Percentiles rank a stretch among this genome's conserved stretches.
Conservation (phyloP, 2,888 invertebrate species). For the Nipponacmea schrenckii region DNA sequence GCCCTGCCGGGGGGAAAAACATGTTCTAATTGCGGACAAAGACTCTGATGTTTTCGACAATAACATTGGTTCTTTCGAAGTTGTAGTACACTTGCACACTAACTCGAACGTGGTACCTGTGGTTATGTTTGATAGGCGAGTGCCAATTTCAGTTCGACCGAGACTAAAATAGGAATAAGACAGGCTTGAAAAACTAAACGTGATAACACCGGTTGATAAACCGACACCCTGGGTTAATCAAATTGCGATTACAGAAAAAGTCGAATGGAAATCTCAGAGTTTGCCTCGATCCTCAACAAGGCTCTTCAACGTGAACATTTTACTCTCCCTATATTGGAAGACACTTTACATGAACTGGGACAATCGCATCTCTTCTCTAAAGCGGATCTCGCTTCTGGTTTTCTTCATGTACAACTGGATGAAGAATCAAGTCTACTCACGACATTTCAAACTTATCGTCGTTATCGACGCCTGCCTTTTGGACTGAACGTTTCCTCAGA, state of each 20-base stretch:
- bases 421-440: conserved; percentile 31
- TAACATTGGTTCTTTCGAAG: conserved; percentile 25
- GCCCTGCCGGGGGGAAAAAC: too few relatives aligned
- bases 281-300: conserved; percentile 20
- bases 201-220: conserved; percentile 26
- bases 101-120: conserved; percentile 24
- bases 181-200: conserved; percentile 14
- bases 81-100: conserved; percentile 26
- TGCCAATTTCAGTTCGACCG: conserved; percentile 22
- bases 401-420: conserved; percentile 33
- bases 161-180: conserved; percentile 30
- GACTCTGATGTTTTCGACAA: conserved; percentile 27
- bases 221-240: conserved; percentile 36
- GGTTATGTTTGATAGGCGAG: conserved; percentile 23
- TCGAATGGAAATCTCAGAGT: conserved; percentile 23
- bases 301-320: conserved; percentile 29
- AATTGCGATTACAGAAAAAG: conserved; percentile 23
- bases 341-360: conserved; percentile 30
- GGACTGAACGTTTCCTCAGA: conserved; percentile 32
- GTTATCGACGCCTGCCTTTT: conserved; percentile 35
- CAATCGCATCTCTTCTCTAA: conserved; percentile 32
- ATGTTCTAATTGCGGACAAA: conserved; percentile 2
- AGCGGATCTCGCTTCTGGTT: conserved; percentile 29
- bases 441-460: conserved; percentile 33
- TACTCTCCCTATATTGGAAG: conserved; percentile 34